Conservation (phyloP, 2,888 invertebrate species). For the Eristalis arbustorum region DNA sequence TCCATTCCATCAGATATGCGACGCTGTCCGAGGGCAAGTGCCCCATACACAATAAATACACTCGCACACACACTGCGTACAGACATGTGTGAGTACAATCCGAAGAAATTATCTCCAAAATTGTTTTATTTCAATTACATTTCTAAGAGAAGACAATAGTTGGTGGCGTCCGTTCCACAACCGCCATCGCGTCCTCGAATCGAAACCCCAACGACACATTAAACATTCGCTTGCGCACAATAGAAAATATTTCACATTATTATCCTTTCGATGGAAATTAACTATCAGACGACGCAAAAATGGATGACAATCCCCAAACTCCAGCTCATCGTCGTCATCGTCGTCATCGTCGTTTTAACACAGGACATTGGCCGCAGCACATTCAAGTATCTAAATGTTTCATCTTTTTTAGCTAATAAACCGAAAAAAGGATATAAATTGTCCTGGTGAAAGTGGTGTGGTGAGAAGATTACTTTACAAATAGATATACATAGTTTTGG, state of each 20-base stretch:
- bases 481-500: background rate
- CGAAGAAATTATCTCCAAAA: conserved; percentile 56
- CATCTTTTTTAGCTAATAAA: conserved; percentile 64
- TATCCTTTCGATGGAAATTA: conserved; percentile 64
- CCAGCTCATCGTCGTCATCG: background rate
- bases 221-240: conserved; percentile 30
- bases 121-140: conserved; percentile 61
- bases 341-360: conserved; percentile 16
- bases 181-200: background rate
- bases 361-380: conserved; percentile 35
- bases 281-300: conserved; percentile 56
- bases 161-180: background rate
- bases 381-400: conserved; percentile 57
- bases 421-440: conserved; percentile 56
- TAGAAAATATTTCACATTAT: conserved; percentile 59
- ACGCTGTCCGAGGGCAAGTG: conserved; percentile 15
- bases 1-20: conserved; percentile 48
- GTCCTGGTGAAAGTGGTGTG: conserved; percentile 37
- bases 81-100: conserved; percentile 1
- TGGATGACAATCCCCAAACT: conserved; percentile 21
- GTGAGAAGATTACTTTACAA: conserved; percentile 48
- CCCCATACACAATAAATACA: background rate
- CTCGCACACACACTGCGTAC: background rate
- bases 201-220: conserved; percentile 16
- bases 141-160: conserved; percentile 36